phyloP scores from a whole-genome alignment of 2,113 vertebrate genomes.

The Hepsetus odoe region DNA sequence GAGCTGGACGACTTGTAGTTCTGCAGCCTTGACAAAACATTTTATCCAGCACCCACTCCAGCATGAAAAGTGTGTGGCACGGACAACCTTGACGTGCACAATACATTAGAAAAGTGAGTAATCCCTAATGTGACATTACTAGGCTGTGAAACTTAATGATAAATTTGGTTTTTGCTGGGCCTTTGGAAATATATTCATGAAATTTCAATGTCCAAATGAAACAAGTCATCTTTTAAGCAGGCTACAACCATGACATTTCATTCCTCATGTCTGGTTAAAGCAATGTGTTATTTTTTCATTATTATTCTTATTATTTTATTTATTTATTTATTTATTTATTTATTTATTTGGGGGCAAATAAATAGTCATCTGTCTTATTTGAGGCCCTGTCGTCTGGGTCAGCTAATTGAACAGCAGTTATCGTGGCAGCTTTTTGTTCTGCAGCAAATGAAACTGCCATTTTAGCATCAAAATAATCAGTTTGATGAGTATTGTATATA shows the following conservation, averaged over 20 bases:
- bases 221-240: constrained; percentile 79
- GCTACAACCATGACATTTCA: constrained; percentile 72
- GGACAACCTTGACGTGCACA: constrained; percentile 57
- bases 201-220: constrained; percentile 80
- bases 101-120: constrained; percentile 73
- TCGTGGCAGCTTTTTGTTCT: constrained; percentile 58
- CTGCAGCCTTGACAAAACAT: background rate
- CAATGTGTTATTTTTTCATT: constrained; percentile 68
- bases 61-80: constrained; percentile 55
- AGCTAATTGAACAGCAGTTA: constrained; percentile 74
- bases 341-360: constrained; percentile 67
- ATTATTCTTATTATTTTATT: constrained; percentile 1
- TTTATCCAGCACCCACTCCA: constrained; percentile 25
- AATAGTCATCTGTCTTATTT: constrained; percentile 74
- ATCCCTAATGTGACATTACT: constrained; percentile 74
- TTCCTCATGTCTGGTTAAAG: constrained; percentile 72
- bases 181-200: constrained; percentile 81
- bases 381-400: constrained; percentile 45
- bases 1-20: constrained; percentile 6
- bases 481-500: constrained; percentile 81
- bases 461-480: constrained; percentile 80
- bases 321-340: constrained; percentile 26
- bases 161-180: constrained; percentile 71
- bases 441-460: constrained; percentile 76
- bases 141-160: constrained; percentile 74